These are phyloP conservation scores for Macrobrachium nipponense DNA, from an alignment of 1,140 invertebrate species.

Conservation along the genomic window DNA sequence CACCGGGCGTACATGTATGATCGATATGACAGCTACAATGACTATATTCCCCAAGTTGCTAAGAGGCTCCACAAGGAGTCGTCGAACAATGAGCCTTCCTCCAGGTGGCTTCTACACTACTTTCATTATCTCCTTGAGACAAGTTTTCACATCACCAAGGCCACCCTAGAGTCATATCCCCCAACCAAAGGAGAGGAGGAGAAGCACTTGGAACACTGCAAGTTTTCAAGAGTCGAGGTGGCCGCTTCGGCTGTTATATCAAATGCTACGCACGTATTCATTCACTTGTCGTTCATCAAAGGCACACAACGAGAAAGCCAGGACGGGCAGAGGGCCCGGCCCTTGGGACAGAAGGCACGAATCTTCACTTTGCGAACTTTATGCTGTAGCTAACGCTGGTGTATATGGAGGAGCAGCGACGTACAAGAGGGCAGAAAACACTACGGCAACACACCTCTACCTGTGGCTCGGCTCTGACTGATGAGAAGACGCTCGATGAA, in stretches of 20 bases:
- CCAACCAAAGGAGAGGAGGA: background rate
- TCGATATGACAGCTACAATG: too few relatives aligned
- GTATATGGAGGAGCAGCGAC: background rate
- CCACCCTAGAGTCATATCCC: background rate
- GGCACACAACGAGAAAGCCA: background rate
- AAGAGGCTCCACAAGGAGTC: too few relatives aligned
- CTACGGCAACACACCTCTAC: background rate
- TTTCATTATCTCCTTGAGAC: too few relatives aligned
- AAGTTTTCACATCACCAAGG: background rate
- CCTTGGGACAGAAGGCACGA: background rate
- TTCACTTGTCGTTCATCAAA: conserved; percentile 9
- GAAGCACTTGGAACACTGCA: conserved; percentile 1
- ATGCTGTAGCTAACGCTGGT: background rate
- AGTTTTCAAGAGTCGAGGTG: background rate
- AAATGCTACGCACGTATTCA: conserved; percentile 23
- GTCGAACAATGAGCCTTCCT: too few relatives aligned
- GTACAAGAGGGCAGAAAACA: background rate
- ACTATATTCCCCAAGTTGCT: too few relatives aligned
- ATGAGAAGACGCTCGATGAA: conserved; percentile 45
- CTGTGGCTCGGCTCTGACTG: conserved; percentile 42
- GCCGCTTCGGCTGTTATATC: conserved; percentile 21
- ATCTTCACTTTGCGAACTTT: background rate
- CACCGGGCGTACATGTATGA: too few relatives aligned
- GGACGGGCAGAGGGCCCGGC: conserved; percentile 12
- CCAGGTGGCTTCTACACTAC: too few relatives aligned